Base-by-base conservation (phyloP, 1,140 invertebrate species). In the Drosophila micromelanica region DNA sequence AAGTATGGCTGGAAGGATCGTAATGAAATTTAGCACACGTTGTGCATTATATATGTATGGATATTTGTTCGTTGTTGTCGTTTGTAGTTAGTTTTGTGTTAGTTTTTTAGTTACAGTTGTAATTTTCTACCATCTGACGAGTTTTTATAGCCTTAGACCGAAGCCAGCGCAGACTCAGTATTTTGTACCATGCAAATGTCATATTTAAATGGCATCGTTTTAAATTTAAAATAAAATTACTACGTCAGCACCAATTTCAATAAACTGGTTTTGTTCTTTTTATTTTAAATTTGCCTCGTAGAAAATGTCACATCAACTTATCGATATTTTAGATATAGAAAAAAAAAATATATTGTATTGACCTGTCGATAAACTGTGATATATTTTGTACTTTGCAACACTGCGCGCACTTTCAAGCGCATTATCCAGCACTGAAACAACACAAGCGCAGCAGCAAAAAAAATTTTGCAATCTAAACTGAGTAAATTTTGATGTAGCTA, bases 1-100 rank as follows among this genome's bases (percentile, higher is more conserved):
- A 91, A 91, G 15, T 91, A 86, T 37, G 90, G 90, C 6, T 91
- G 90, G 90, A 91, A 91, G 40, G 87, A 90, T 79, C 77, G 86
- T 4, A 90, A 89, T 35, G 90, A 91, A 46, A 85, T 91, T 52
- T 91, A 91, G 65, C 60, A 59, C 30, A 9, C 9, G 1, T 20
- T 52, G 17, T 6, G 5, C 42, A 63, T 13, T 13, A 62, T 9
- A 11, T 12, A 32, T 54, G 9, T 12, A 32, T 54, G 9, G 30
- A 12, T 49, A n/a, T 38, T 52, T 32, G 64, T 80, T 78, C 51
- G 63, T 73, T 78, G 75, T 87, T 87, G 46, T 72, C 46, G 57
- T 78, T 84, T 30, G 46, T 67, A 51, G 40, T 37, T 45, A 35
- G 51, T 54, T 73, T 69, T 13, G 4, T 69, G 64, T 69, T 56